Conservation (phyloP, 2,888 invertebrate species). For the Amiota mariae region DNA sequence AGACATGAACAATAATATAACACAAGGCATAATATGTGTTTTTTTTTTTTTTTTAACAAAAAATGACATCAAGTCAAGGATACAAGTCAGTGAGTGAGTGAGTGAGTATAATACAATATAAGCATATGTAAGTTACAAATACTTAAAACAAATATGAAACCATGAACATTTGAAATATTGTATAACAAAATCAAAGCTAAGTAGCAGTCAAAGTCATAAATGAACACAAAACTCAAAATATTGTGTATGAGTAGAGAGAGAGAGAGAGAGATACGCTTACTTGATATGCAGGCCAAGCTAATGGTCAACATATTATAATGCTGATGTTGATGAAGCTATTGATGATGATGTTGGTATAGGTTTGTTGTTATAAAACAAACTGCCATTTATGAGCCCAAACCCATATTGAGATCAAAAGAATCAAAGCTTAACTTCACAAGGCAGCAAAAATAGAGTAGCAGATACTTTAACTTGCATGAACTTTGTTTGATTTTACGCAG, state of each 20-base stretch:
- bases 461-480: not conserved
- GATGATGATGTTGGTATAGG: not conserved
- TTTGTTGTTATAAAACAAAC: not conserved
- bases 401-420: not conserved
- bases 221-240: slow-evolving; percentile 42
- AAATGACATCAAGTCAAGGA: slow-evolving; percentile 16
- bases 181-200: slow-evolving; percentile 45
- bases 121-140: not conserved
- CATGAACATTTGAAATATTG: no score
- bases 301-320: slow-evolving; percentile 60
- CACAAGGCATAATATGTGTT: not conserved
- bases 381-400: not conserved
- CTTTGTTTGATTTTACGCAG: slow-evolving; percentile 9
- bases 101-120: slow-evolving; percentile 29
- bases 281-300: slow-evolving; percentile 61
- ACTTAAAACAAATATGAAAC: no score
- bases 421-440: not conserved
- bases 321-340: no score
- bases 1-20: no score
- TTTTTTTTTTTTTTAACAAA: not conserved
- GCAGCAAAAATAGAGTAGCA: no score
- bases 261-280: slow-evolving; percentile 38
- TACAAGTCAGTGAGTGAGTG: slow-evolving; percentile 2
- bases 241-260: slow-evolving; percentile 37
- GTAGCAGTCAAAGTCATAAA: slow-evolving; percentile 45